These are phyloP conservation scores for Notothenia coriiceps DNA, from an alignment of 2,113 vertebrate genomes.

Conservation along the genomic window DNA sequence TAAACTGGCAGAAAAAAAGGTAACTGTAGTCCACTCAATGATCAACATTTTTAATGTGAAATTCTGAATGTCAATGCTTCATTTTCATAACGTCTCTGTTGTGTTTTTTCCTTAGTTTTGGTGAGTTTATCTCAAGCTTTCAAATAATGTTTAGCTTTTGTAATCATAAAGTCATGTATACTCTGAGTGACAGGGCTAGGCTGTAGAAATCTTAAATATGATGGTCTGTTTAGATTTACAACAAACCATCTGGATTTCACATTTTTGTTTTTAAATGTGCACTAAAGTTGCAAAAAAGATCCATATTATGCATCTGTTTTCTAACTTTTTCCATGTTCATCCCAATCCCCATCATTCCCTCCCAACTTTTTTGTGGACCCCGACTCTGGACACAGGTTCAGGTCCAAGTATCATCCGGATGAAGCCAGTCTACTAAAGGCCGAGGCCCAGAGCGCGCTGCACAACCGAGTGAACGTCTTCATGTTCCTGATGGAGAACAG, in stretches of 20 bases:
- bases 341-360: slow-evolving; percentile 54
- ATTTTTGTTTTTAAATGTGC: not conserved
- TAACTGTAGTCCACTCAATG: slow-evolving; percentile 86
- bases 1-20: slow-evolving; percentile 86
- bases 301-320: slow-evolving; percentile 45
- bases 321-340: slow-evolving; percentile 68
- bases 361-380: slow-evolving; percentile 52
- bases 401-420: slow-evolving; percentile 95
- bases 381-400: slow-evolving; percentile 85
- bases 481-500: slow-evolving; percentile 89
- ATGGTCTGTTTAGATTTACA: slow-evolving; percentile 16
- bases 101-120: slow-evolving; percentile 63
- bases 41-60: slow-evolving; percentile 70
- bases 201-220: slow-evolving; percentile 16
- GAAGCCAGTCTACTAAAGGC: slow-evolving; percentile 88
- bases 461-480: slow-evolving; percentile 89
- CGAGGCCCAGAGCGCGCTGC: slow-evolving; percentile 87
- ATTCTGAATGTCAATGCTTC: slow-evolving; percentile 71
- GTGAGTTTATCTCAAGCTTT: slow-evolving; percentile 62
- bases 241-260: not conserved
- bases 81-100: slow-evolving; percentile 58
- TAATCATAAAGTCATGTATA: slow-evolving; percentile 54
- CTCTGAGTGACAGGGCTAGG: slow-evolving; percentile 30
- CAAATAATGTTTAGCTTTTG: slow-evolving; percentile 28
- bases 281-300: slow-evolving; percentile 6